A percentile compares a stretch with the other conserved stretches of the same genome.
These are phyloP conservation scores for Uropetala carovei DNA, from an alignment of 2,888 invertebrate species.

Conservation along the genomic window DNA sequence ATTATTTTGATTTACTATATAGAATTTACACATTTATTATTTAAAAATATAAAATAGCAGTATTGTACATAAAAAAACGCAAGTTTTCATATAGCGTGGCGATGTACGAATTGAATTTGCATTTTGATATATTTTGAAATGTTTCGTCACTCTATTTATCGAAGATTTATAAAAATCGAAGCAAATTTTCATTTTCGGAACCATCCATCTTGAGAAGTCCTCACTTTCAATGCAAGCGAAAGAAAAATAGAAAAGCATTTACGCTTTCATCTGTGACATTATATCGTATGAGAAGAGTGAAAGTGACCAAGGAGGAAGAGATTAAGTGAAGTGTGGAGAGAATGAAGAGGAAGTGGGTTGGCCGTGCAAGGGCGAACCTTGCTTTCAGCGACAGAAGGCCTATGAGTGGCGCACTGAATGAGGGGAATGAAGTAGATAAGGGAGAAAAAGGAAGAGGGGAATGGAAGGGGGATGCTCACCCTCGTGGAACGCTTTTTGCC, in stretches of 20 bases:
- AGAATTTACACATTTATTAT: too few species aligned
- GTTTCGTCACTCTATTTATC: too few species aligned
- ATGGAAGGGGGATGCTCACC: background rate
- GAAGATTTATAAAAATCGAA: too few species aligned
- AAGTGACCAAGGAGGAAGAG: background rate
- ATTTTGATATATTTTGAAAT: too few species aligned
- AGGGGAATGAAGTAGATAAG: background rate
- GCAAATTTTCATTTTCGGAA: too few species aligned
- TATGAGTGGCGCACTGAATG: background rate
- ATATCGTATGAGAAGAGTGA: background rate
- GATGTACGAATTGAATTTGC: too few species aligned
- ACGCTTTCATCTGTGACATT: background rate
- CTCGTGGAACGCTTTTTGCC: constrained; percentile 7
- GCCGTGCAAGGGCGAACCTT: background rate
- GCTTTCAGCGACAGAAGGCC: constrained; percentile 24
- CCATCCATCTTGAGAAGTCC: too few species aligned
- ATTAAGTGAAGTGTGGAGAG: background rate
- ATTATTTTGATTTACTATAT: too few species aligned
- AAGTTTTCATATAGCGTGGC: too few species aligned
- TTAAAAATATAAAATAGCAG: too few species aligned
- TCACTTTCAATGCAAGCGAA: too few species aligned
- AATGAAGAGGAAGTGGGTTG: background rate
- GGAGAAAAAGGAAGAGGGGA: background rate
- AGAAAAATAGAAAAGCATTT: background rate
- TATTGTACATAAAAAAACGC: too few species aligned